Percentiles rank a stretch among this genome's conserved stretches.
Evolutionary conservation across 2,888 invertebrate species (phyloP).

Genomic region (Drosophila limbata): DNA sequence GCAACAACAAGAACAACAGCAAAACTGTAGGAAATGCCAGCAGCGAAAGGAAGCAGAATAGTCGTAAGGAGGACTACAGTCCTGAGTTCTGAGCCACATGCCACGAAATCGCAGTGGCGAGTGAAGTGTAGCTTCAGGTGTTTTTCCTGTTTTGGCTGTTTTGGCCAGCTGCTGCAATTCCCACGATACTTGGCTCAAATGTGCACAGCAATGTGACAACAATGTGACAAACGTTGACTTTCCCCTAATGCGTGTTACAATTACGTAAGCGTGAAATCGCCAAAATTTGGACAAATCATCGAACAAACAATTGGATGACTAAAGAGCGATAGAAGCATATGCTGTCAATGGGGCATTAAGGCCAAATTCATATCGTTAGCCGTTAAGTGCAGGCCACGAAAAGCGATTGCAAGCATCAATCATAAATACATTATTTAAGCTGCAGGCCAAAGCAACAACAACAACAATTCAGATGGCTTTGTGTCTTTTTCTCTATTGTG

Average conservation of each 20-base stretch:
- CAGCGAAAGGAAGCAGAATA: constrained; percentile 11
- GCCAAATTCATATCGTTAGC: constrained; percentile 15
- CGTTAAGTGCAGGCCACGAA: constrained; percentile 36
- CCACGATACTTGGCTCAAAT: constrained; percentile 50
- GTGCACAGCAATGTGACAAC: constrained; percentile 30
- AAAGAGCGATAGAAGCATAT: constrained; percentile 12
- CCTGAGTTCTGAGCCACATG: constrained; percentile 21
- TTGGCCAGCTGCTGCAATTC: constrained; percentile 58
- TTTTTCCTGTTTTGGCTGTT: constrained; percentile 9
- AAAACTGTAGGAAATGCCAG: constrained; percentile 17
- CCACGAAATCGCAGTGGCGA: constrained; percentile 19
- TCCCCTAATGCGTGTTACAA: constrained; percentile 51
- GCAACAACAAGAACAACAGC: constrained; percentile 2
- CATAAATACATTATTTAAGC: constrained; percentile 68
- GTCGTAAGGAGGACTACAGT: constrained; percentile 2
- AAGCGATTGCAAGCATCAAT: constrained; percentile 64
- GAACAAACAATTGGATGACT: constrained; percentile 50
- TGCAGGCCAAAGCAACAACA: constrained; percentile 22
- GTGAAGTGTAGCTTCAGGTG: constrained; percentile 73
- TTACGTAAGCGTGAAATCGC: constrained; percentile 62
- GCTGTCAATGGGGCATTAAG: constrained; percentile 60
- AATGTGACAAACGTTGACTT: constrained; percentile 39
- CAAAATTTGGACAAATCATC: constrained; percentile 69
- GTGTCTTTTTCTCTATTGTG: constrained; percentile 11
- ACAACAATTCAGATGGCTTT: constrained; percentile 36